These are phyloP conservation scores for Cataglyphis livida DNA, from an alignment of 2,888 invertebrate species.

Conservation along the genomic window DNA sequence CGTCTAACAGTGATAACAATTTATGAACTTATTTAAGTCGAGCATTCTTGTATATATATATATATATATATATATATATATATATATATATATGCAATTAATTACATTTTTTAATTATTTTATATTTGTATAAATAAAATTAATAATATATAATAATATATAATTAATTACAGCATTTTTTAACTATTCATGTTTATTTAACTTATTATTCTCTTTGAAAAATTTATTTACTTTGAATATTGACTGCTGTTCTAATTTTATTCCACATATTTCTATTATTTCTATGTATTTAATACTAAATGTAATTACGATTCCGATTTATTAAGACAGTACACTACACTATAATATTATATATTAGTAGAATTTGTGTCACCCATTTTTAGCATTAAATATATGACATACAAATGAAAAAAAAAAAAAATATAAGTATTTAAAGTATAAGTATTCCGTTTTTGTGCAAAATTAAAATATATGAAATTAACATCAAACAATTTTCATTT, in stretches of 20 bases:
- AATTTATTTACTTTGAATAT: background rate
- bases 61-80: background rate
- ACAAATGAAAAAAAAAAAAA: background rate
- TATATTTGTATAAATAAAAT: too few relatives aligned
- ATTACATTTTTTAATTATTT: too few relatives aligned
- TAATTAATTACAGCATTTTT: too few relatives aligned
- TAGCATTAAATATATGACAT: background rate
- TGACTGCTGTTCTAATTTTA: background rate
- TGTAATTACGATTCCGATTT: background rate
- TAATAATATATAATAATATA: too few relatives aligned
- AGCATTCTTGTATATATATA: slow-evolving; percentile 12
- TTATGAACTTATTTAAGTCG: slow-evolving; percentile 65
- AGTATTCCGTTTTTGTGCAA: background rate
- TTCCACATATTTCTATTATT: background rate
- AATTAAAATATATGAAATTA: background rate
- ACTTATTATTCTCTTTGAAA: background rate
- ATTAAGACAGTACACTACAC: background rate
- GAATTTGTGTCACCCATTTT: background rate
- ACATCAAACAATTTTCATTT: background rate
- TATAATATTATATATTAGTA: background rate
- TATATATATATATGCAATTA: background rate
- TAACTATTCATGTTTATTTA: background rate
- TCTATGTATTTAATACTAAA: background rate
- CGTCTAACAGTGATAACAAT: slow-evolving; percentile 49
- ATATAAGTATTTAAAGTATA: background rate